Conservation (phyloP, 1,140 invertebrate genomes). For the Procambarus clarkii region DNA sequence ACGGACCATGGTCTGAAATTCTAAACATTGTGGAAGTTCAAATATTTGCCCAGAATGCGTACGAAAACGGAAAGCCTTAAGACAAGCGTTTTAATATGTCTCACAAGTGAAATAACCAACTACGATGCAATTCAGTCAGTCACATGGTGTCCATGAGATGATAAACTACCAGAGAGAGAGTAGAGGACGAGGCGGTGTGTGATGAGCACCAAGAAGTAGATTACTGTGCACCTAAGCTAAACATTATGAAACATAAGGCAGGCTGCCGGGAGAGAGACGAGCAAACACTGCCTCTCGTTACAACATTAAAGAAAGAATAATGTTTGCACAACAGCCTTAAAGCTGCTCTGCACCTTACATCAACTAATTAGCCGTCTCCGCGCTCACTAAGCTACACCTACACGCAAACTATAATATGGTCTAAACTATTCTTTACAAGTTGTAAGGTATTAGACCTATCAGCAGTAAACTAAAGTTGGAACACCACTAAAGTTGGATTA, state of each 20-base stretch:
- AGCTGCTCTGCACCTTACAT: background rate
- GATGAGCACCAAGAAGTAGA: background rate
- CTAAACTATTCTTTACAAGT: no score
- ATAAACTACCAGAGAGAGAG: background rate
- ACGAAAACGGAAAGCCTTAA: background rate
- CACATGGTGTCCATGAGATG: no score
- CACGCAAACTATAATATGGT: no score
- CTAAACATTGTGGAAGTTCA: background rate
- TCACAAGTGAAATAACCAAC: no score
- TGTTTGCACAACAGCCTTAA: slow-evolving; percentile 1
- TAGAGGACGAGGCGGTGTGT: background rate
- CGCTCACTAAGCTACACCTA: background rate
- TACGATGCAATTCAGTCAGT: no score
- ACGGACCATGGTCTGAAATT: slow-evolving; percentile 8
- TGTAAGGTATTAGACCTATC: no score
- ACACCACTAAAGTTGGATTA: no score
- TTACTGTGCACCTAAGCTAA: background rate
- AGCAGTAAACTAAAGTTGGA: no score
- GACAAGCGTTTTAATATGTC: no score
- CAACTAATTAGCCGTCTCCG: background rate
- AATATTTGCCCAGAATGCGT: background rate
- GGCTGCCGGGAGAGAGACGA: background rate
- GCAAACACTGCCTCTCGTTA: slow-evolving; percentile 1
- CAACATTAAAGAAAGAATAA: background rate
- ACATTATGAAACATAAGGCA: background rate